Base-by-base conservation (phyloP, 1,140 invertebrate species). In the Bombus polaris region DNA sequence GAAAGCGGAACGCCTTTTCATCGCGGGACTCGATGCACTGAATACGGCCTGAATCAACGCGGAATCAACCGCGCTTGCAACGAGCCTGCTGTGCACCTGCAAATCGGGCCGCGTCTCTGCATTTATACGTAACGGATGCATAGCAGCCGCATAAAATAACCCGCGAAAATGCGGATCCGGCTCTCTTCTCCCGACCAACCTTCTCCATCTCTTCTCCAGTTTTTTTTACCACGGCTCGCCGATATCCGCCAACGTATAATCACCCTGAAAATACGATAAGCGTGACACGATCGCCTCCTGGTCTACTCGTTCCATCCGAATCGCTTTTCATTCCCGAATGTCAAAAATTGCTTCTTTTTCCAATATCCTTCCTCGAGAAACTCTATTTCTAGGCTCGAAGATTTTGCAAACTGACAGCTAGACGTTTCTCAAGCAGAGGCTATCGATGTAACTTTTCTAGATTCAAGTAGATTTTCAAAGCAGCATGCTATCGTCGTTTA, bases 1-100 rank as follows among this genome's bases (percentile, higher is more conserved):
- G 92, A 91, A 94, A 94, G 90, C 92, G 93, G 93, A 94, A 94
- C 91, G 93, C 92, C 94, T 95, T 95, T 95, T 95, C 94, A 95
- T 93, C 91, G 93, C 91, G 89, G 89, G 84, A 86, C 90, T 91
- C 90, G 93, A 94, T 94, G 92, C 92, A 94, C 91, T 94, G 94
- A 94, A 95, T 94, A 91, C 90, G 87, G 87, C 85, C 91, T 93
- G 93, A 94, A 94, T 95, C 92, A 91, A 92, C 92, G 89, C 88
- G 90, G 89, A 79, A 88, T 88, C 83, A 86, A 87, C 80, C 71
- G 77, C 44, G 74, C 70, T 83, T 84, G 47, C 88, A 85, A 79
- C 66, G 68, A 75, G 66, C 77, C 82, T 86, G 83, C 83, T 85
- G 86, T 77, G 82, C 86, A 87, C 75, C 86, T 73, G 75, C 86